phyloP scores from a whole-genome alignment of 2,113 vertebrate genomes.

The Sebastes schlegelii region DNA sequence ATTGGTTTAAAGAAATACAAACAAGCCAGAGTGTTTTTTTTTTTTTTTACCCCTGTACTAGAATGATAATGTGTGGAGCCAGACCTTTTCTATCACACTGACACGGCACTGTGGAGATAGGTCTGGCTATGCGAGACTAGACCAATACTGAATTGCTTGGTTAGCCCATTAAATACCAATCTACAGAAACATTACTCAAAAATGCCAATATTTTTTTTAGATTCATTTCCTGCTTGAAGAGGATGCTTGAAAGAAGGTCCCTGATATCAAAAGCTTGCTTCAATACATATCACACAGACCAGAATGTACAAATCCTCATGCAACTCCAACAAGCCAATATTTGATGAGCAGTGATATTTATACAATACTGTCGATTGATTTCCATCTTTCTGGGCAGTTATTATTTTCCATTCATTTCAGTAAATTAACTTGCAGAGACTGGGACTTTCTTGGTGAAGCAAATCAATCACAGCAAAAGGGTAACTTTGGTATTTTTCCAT shows the following conservation, averaged over 20 bases:
- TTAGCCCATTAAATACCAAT: background rate
- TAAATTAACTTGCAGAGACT: slow-evolving; percentile 1
- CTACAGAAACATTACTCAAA: background rate
- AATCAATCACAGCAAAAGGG: slow-evolving; percentile 1
- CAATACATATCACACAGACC: background rate
- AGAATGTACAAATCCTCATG: background rate
- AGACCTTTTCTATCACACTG: too few relatives aligned
- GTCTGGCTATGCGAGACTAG: too few relatives aligned
- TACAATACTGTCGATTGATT: slow-evolving; percentile 11
- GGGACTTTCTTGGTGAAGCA: slow-evolving; percentile 11
- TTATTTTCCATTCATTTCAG: slow-evolving; percentile 24
- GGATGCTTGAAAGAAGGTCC: background rate
- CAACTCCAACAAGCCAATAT: background rate
- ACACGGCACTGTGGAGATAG: too few relatives aligned
- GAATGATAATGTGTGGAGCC: too few relatives aligned
- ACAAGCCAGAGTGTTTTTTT: too few relatives aligned
- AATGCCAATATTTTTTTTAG: background rate
- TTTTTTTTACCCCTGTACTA: too few relatives aligned
- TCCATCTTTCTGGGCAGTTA: slow-evolving; percentile 10
- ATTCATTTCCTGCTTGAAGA: background rate
- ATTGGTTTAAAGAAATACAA: too few relatives aligned
- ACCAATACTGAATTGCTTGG: background rate
- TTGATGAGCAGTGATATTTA: slow-evolving; percentile 16
- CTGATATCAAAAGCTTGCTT: background rate
- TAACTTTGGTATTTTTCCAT: background rate